Evolutionary conservation across 2,888 invertebrate species (phyloP).

Genomic region (Synanthedon andrenaeformis): DNA sequence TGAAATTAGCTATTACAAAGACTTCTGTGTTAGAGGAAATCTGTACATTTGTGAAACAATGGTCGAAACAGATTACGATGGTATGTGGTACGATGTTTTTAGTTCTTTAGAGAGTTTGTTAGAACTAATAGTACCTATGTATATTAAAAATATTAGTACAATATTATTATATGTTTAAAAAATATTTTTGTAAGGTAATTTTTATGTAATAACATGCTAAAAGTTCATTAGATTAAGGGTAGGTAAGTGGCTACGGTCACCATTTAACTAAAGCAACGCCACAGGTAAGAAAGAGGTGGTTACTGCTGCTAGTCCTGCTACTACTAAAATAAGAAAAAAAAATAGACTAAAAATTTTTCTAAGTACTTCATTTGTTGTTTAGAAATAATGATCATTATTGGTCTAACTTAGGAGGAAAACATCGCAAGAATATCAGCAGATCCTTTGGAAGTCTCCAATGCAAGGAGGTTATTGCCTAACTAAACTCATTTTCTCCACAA

Average conservation of each 20-base stretch:
- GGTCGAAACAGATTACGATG: constrained; percentile 80
- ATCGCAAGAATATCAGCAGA: too few species aligned
- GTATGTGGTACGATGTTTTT: constrained; percentile 34
- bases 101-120: too few species aligned
- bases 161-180: too few species aligned
- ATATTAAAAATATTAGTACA: background rate
- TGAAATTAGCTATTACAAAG: constrained; percentile 71
- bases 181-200: too few species aligned
- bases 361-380: too few species aligned
- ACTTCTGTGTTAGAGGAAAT: constrained; percentile 72
- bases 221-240: background rate
- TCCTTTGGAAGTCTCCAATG: too few species aligned
- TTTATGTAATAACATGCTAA: background rate
- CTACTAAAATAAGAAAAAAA: too few species aligned
- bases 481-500: background rate
- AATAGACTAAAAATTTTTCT: too few species aligned
- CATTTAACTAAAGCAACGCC: too few species aligned
- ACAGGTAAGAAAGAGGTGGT: background rate
- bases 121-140: too few species aligned
- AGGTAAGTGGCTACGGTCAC: background rate
- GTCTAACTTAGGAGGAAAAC: too few species aligned
- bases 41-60: constrained; percentile 74
- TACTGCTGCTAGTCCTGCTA: background rate
- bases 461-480: background rate
- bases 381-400: too few species aligned